Conservation (phyloP, 2,797 vertebrate species). For the Enteromius unitaeniatus region DNA sequence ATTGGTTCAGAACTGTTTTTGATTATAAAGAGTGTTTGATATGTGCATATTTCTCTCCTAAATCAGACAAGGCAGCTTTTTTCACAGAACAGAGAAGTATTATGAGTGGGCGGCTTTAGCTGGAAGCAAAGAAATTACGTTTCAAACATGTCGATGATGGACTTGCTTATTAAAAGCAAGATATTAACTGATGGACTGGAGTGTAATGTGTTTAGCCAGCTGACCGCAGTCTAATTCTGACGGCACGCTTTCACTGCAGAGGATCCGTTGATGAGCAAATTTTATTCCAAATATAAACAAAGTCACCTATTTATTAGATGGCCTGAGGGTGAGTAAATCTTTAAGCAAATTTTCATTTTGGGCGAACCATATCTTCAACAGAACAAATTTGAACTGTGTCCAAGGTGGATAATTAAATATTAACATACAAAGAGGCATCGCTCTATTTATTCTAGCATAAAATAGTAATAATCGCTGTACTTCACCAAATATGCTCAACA, state of each 20-base stretch:
- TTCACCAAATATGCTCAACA: constrained; percentile 1
- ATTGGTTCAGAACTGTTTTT: neutral
- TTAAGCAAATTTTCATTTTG: neutral
- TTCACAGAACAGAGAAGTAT: neutral
- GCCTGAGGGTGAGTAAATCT: neutral
- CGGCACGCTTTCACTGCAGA: neutral
- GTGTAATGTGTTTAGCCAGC: neutral
- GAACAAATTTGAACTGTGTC: neutral
- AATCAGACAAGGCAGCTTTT: neutral
- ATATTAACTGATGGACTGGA: neutral
- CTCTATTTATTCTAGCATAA: constrained; percentile 3
- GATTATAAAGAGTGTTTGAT: neutral
- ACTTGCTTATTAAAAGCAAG: neutral
- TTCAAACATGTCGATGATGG: neutral
- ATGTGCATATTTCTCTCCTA: neutral
- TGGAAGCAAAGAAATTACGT: neutral
- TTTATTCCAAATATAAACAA: neutral
- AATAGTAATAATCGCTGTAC: constrained; percentile 15
- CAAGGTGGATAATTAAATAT: neutral
- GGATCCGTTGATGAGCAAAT: neutral
- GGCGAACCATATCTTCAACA: neutral
- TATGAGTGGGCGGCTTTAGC: neutral
- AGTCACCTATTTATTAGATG: neutral
- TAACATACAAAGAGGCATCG: neutral
- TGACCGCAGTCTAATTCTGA: neutral